Conservation (phyloP, 2,113 vertebrate species). For the Chaenogobius annularis region DNA sequence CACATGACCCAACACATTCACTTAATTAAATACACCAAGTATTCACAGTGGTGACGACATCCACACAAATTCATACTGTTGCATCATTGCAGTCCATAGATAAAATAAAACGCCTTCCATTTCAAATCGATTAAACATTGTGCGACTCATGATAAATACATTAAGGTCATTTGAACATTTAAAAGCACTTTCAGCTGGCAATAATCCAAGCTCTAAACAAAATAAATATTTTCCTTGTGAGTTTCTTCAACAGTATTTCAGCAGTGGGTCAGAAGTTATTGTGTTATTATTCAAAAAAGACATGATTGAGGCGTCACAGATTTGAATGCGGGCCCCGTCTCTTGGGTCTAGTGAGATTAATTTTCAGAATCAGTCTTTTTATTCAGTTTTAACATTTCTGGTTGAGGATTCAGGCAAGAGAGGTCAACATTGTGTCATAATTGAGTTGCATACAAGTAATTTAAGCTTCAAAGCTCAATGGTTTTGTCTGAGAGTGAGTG, state of each 20-base stretch:
- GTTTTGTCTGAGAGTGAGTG: conserved; percentile 7
- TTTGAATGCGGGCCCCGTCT: neutral
- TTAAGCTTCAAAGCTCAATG: conserved; percentile 19
- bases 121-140: conserved; percentile 15
- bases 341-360: neutral
- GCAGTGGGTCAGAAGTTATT: neutral
- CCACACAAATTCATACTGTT: conserved; percentile 28
- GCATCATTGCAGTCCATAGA: conserved; percentile 29
- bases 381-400: neutral
- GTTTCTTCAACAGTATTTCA: conserved; percentile 2
- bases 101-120: conserved; percentile 31
- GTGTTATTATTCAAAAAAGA: neutral
- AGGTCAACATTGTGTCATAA: conserved; percentile 17
- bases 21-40: conserved; percentile 7
- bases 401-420: neutral
- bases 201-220: conserved; percentile 6
- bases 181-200: conserved; percentile 32
- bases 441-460: conserved; percentile 29
- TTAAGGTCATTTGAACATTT: conserved; percentile 31
- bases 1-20: conserved; percentile 4
- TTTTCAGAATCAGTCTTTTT: neutral
- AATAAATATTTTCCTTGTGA: conserved; percentile 24
- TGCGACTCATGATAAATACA: conserved; percentile 45
- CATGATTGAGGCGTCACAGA: neutral
- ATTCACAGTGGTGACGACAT: conserved; percentile 22